phyloP scores from a whole-genome alignment of 64 coral and sea anemone genomes.

The Exaiptasia diaphana region DNA sequence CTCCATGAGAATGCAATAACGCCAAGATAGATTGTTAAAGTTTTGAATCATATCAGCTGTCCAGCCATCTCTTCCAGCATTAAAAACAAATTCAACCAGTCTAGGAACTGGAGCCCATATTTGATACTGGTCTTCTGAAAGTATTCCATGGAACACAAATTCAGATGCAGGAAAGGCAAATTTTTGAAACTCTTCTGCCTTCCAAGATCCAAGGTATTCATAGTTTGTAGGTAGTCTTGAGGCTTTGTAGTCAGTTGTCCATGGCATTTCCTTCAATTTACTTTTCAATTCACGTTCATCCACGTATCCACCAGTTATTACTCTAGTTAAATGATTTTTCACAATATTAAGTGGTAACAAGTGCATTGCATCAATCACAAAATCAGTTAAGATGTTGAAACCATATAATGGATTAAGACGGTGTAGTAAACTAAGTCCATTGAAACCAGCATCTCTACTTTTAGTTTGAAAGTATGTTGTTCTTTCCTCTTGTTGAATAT shows the following conservation, averaged over 20 bases:
- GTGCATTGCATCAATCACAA: conserved; percentile 76
- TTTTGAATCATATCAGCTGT: conserved; percentile 53
- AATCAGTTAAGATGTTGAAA: conserved; percentile 50
- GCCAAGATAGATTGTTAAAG: conserved; percentile 35
- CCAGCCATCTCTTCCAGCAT: conserved; percentile 64
- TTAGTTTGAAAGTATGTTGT: conserved; percentile 38
- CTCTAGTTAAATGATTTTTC: conserved; percentile 61
- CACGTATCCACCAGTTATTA: conserved; percentile 4
- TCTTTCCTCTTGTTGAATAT: conserved; percentile 58
- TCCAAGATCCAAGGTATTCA: conserved; percentile 62
- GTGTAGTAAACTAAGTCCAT: conserved; percentile 53
- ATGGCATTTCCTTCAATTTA: conserved; percentile 65
- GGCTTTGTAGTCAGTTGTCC: conserved; percentile 58
- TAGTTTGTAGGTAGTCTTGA: conserved; percentile 60
- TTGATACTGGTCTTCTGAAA: conserved; percentile 49
- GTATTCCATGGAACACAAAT: conserved; percentile 45
- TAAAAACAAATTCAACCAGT: conserved; percentile 61
- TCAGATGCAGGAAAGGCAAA: conserved; percentile 60
- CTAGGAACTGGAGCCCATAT: conserved; percentile 64
- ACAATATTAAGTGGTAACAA: conserved; percentile 59
- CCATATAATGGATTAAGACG: conserved; percentile 50
- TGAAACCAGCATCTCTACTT: conserved; percentile 52
- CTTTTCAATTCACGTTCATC: conserved; percentile 40
- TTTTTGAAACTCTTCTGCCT: conserved; percentile 63
- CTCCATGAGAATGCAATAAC: conserved; percentile 65